A percentile compares a stretch with the other conserved stretches of the same genome.
Evolutionary conservation across 2,113 vertebrate species (phyloP).

Genomic region (Agelaius phoeniceus): DNA sequence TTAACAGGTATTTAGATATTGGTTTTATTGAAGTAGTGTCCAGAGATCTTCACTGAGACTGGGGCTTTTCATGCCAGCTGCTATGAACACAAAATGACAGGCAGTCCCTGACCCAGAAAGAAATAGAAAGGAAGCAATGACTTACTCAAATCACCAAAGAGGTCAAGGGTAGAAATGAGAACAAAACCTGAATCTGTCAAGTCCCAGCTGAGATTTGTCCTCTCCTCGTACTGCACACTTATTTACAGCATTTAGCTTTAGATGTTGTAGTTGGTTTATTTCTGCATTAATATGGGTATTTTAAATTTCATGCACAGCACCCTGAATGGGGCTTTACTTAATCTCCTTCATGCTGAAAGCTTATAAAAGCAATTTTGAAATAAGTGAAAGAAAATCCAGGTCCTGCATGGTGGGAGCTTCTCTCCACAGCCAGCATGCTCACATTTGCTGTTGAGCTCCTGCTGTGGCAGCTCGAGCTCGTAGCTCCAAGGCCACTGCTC

Average conservation of each 20-base stretch:
- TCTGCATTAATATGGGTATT: not conserved
- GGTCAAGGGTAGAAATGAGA: constrained; percentile 5
- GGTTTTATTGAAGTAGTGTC: not conserved
- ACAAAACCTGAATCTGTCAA: not conserved
- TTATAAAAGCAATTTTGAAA: not conserved
- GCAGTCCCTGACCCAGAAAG: constrained; percentile 2
- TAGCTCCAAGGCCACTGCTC: not conserved
- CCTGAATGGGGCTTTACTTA: not conserved
- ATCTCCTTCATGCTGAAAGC: not conserved
- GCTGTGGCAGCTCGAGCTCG: fast-evolving
- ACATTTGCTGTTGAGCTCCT: not conserved
- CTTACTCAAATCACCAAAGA: not conserved
- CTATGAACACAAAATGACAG: not conserved
- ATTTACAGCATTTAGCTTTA: not conserved
- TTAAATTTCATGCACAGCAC: not conserved
- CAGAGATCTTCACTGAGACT: not conserved
- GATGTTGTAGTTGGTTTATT: not conserved
- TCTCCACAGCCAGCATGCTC: fast-evolving
- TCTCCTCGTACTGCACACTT: not conserved
- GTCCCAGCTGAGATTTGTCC: not conserved
- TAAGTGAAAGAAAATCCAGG: not conserved
- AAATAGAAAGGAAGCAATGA: not conserved
- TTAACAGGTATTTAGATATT: not conserved
- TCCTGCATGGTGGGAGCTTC: not conserved
- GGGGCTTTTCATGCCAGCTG: not conserved